These are phyloP conservation scores for Drosophila parvula DNA, from an alignment of 1,140 invertebrate genomes.

Conservation along the genomic window DNA sequence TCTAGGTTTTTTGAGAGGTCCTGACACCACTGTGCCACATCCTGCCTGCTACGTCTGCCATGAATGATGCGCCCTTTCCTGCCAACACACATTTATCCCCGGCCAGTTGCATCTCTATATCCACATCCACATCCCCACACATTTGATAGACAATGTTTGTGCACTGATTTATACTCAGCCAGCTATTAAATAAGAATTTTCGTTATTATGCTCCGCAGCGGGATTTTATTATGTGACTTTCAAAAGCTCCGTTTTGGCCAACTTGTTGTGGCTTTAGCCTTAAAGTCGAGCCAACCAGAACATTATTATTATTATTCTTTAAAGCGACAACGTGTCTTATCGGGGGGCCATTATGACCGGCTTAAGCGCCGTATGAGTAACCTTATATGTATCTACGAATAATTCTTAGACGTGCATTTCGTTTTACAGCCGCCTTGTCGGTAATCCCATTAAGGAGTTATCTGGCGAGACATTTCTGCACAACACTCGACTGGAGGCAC, in stretches of 20 bases:
- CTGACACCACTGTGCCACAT: slow-evolving; percentile 29
- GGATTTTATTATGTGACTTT: slow-evolving; percentile 69
- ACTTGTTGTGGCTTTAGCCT: slow-evolving; percentile 29
- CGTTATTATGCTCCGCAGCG: slow-evolving; percentile 61
- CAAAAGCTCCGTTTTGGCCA: slow-evolving; percentile 29
- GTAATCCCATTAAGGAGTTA: slow-evolving; percentile 84
- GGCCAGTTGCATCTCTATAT: slow-evolving; percentile 29
- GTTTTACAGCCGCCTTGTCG: slow-evolving; percentile 84
- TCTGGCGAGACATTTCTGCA: slow-evolving; percentile 84
- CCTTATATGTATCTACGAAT: slow-evolving; percentile 30
- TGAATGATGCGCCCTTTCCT: slow-evolving; percentile 75
- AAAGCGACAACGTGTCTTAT: slow-evolving; percentile 57
- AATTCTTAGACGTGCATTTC: slow-evolving; percentile 50
- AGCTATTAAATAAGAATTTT: slow-evolving; percentile 77
- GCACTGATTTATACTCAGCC: slow-evolving; percentile 56
- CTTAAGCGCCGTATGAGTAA: slow-evolving; percentile 65
- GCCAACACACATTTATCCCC: slow-evolving; percentile 50
- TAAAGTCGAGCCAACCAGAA: slow-evolving; percentile 21
- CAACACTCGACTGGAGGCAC: slow-evolving; percentile 84
- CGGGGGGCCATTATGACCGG: slow-evolving; percentile 59
- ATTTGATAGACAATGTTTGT: slow-evolving; percentile 60
- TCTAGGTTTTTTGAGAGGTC: not conserved
- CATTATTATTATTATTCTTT: slow-evolving; percentile 33
- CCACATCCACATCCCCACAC: not conserved
- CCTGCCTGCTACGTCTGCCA: slow-evolving; percentile 31